Percentiles rank a stretch among this genome's conserved stretches.
Evolutionary conservation across 2,113 vertebrate genomes (phyloP).

Genomic region (Cephalopholis sonnerati): DNA sequence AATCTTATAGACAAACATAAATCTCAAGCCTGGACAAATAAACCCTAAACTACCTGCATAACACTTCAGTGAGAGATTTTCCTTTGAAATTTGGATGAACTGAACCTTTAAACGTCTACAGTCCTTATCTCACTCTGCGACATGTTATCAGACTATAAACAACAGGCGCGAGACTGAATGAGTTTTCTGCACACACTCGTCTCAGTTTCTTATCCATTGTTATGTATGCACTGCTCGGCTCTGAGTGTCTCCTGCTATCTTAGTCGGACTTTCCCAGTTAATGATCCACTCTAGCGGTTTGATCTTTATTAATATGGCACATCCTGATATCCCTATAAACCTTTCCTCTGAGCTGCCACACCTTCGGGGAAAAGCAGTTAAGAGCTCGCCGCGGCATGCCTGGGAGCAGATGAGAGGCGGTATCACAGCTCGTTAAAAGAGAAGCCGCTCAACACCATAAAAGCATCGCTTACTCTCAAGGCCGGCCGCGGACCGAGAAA

Average conservation of each 20-base stretch:
- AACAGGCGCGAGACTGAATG: slow-evolving; percentile 29
- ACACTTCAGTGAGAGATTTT: background rate
- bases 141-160: slow-evolving; percentile 67
- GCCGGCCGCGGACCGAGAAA: slow-evolving; percentile 39
- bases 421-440: slow-evolving; percentile 64
- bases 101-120: slow-evolving; percentile 38
- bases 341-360: slow-evolving; percentile 31
- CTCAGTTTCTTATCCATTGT: slow-evolving; percentile 53
- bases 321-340: slow-evolving; percentile 77
- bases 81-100: background rate
- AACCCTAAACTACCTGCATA: background rate
- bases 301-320: slow-evolving; percentile 80
- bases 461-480: slow-evolving; percentile 71
- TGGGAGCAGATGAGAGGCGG: slow-evolving; percentile 72
- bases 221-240: slow-evolving; percentile 40
- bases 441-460: slow-evolving; percentile 65
- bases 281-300: slow-evolving; percentile 83
- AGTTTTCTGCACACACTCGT: slow-evolving; percentile 28
- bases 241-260: slow-evolving; percentile 60
- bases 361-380: slow-evolving; percentile 66
- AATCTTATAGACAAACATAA: background rate
- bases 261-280: slow-evolving; percentile 81
- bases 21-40: background rate
- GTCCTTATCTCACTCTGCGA: slow-evolving; percentile 27
- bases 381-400: slow-evolving; percentile 56